Evolutionary conservation across 2,113 vertebrate species (phyloP).

Genomic region (Merops nubicus): DNA sequence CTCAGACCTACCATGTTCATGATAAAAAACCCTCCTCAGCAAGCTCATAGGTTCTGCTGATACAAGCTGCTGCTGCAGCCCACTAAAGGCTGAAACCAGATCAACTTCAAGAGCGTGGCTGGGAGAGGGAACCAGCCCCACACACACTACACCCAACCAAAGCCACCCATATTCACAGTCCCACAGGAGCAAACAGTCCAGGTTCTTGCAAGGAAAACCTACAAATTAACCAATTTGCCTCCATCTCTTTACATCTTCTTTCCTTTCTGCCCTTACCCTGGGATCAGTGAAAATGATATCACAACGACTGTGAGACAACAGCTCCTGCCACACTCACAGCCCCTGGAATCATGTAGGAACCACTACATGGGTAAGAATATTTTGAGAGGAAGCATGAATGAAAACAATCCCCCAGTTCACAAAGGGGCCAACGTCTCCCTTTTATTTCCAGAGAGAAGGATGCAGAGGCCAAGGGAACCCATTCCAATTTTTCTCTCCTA

Average conservation of each 20-base stretch:
- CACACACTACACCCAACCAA: neutral
- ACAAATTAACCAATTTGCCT: neutral
- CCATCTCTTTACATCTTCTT: neutral
- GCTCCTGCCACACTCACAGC: neutral
- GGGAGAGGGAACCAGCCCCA: neutral
- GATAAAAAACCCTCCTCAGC: neutral
- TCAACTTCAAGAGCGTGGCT: neutral
- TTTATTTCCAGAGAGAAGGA: neutral
- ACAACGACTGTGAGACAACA: neutral
- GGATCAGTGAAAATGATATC: neutral
- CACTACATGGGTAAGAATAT: neutral
- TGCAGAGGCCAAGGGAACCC: neutral
- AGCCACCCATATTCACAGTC: neutral
- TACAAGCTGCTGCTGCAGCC: neutral
- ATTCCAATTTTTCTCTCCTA: neutral
- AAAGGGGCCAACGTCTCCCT: neutral
- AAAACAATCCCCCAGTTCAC: neutral
- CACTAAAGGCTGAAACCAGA: too few relatives aligned
- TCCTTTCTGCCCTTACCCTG: neutral
- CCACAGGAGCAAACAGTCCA: neutral
- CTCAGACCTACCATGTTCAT: rapidly evolving
- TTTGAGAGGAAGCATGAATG: neutral
- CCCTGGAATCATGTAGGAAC: neutral
- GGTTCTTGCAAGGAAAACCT: neutral
- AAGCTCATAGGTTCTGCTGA: neutral